Percentiles rank a stretch among this genome's conserved stretches.
These are phyloP conservation scores for Eurois occulta DNA, from an alignment of 2,888 invertebrate species.

Conservation along the genomic window DNA sequence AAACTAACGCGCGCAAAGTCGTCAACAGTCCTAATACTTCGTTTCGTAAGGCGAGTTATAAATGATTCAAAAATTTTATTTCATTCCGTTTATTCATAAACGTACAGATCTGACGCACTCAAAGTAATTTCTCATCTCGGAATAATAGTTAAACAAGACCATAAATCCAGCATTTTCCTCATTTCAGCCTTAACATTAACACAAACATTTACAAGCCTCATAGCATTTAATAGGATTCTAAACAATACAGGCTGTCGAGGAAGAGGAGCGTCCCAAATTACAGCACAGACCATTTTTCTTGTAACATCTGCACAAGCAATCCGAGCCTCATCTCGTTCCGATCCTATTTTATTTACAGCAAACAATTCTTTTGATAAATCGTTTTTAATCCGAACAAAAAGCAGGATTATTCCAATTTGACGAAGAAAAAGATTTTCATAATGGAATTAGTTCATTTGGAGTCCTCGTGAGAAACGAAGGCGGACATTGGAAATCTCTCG, in stretches of 20 bases:
- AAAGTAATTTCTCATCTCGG: constrained; percentile 22
- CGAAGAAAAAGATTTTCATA: constrained; percentile 70
- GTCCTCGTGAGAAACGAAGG: constrained; percentile 52
- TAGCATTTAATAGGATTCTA: constrained; percentile 45
- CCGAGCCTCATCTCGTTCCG: constrained; percentile 61
- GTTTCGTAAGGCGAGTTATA: not conserved
- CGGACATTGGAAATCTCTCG: constrained; percentile 67
- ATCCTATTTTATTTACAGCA: constrained; percentile 70
- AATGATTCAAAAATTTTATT: not conserved
- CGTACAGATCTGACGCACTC: not conserved
- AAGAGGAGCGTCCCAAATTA: constrained; percentile 43
- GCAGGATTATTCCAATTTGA: constrained; percentile 70
- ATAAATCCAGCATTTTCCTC: constrained; percentile 41
- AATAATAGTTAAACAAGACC: constrained; percentile 25
- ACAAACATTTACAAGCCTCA: constrained; percentile 58
- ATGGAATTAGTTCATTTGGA: constrained; percentile 72
- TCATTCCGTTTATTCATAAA: constrained; percentile 3
- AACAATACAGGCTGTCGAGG: constrained; percentile 32
- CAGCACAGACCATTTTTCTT: constrained; percentile 64
- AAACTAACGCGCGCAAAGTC: no score
- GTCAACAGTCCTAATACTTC: not conserved
- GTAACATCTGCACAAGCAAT: constrained; percentile 69
- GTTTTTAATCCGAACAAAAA: constrained; percentile 75
- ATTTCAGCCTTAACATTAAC: constrained; percentile 42
- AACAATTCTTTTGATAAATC: constrained; percentile 75